Evolutionary conservation across 1,140 invertebrate species (phyloP).

Genomic region (Tribolium castaneum): DNA sequence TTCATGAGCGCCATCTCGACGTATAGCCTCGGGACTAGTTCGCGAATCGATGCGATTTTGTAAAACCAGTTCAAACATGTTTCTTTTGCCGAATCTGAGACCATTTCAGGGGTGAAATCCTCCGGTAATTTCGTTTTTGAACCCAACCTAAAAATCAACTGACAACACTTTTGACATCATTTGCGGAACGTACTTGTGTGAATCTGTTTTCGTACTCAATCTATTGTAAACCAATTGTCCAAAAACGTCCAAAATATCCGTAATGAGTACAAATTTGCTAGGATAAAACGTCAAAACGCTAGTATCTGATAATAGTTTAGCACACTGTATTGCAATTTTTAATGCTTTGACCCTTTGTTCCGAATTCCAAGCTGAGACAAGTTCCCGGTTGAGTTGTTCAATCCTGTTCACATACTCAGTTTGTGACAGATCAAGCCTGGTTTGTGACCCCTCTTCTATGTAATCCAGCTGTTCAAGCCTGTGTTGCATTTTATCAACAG

Average conservation of each 20-base stretch:
- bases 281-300: constrained; percentile 95
- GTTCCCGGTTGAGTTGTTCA: constrained; percentile 89
- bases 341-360: constrained; percentile 96
- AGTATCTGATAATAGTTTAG: constrained; percentile 90
- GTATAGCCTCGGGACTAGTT: constrained; percentile 93
- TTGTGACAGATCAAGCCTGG: constrained; percentile 90
- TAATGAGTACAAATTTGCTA: constrained; percentile 96
- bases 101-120: constrained; percentile 78
- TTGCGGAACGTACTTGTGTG: constrained; percentile 65
- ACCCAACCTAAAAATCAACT: constrained; percentile 51
- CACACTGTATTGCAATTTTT: constrained; percentile 97
- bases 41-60: constrained; percentile 97
- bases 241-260: constrained; percentile 96
- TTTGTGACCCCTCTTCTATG: constrained; percentile 89
- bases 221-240: constrained; percentile 92
- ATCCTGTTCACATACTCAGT: constrained; percentile 91
- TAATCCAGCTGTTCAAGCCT: constrained; percentile 94
- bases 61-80: constrained; percentile 99
- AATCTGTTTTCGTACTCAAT: constrained; percentile 82
- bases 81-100: constrained; percentile 91
- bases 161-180: background rate
- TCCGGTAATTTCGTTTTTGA: constrained; percentile 68
- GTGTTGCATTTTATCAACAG: constrained; percentile 92
- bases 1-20: constrained; percentile 94
- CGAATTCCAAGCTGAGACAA: constrained; percentile 90